Conservation (phyloP, 2,888 invertebrate genomes). For the Meliscaeva auricollis region DNA sequence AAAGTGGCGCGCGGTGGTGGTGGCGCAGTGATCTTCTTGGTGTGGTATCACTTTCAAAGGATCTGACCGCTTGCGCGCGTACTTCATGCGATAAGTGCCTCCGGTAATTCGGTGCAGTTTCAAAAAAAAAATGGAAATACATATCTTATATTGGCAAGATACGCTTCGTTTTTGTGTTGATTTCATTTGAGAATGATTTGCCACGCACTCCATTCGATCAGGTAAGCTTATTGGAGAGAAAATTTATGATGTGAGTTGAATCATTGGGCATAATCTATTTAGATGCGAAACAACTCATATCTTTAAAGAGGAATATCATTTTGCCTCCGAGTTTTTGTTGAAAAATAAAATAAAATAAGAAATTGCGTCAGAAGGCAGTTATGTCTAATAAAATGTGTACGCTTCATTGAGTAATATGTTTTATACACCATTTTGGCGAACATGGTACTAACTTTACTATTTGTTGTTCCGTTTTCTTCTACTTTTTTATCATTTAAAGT, state of each 20-base stretch:
- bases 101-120: constrained; percentile 64
- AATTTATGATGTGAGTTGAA: constrained; percentile 73
- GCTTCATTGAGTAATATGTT: not conserved
- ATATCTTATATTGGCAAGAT: constrained; percentile 48
- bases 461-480: too few species aligned
- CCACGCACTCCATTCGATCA: constrained; percentile 64
- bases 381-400: not conserved
- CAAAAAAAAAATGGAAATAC: constrained; percentile 45
- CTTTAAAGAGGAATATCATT: constrained; percentile 1
- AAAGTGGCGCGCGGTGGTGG: constrained; percentile 43
- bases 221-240: constrained; percentile 54
- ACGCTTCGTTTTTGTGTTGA: constrained; percentile 65
- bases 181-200: constrained; percentile 74
- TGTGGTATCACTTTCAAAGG: constrained; percentile 74
- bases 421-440: not conserved
- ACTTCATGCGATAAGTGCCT: constrained; percentile 68
- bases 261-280: constrained; percentile 74
- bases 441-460: too few species aligned
- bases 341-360: not conserved
- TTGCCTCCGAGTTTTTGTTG: not conserved
- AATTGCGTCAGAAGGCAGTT: not conserved
- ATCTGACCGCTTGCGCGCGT: constrained; percentile 64
- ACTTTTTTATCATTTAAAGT: too few species aligned
- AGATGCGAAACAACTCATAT: constrained; percentile 49
- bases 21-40: constrained; percentile 14